Evolutionary conservation across 2,113 vertebrate species (phyloP).

Genomic region (Holacanthus passer): DNA sequence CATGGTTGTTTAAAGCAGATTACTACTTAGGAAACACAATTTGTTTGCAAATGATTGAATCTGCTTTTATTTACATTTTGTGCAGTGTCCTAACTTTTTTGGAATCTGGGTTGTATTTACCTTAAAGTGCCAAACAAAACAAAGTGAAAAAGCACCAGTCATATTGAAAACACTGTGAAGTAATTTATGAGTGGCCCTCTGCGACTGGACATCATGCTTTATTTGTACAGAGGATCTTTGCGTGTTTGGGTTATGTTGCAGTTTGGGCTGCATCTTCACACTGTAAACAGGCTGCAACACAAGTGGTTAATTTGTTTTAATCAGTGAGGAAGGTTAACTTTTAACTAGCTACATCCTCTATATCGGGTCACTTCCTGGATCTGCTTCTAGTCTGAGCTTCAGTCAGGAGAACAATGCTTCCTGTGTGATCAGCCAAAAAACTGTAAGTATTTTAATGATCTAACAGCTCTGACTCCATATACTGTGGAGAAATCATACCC

Average conservation of each 20-base stretch:
- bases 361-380: slow-evolving; percentile 23
- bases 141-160: neutral
- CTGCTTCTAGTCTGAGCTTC: neutral
- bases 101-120: too few relatives aligned
- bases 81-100: too few relatives aligned
- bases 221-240: neutral
- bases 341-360: slow-evolving; percentile 13
- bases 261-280: neutral
- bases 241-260: neutral
- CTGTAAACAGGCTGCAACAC: neutral
- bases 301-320: neutral
- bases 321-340: neutral
- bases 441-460: slow-evolving; percentile 3
- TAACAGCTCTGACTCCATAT: neutral
- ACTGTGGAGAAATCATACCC: neutral
- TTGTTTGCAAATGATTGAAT: too few relatives aligned
- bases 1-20: too few relatives aligned
- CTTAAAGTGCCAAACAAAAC: too few relatives aligned
- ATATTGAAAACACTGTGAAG: neutral
- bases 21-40: too few relatives aligned
- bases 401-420: neutral
- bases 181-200: neutral
- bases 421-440: neutral
- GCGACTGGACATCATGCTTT: neutral
- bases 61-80: too few relatives aligned